Conservation (phyloP, 2,888 invertebrate species). For the Sturmia bella region DNA sequence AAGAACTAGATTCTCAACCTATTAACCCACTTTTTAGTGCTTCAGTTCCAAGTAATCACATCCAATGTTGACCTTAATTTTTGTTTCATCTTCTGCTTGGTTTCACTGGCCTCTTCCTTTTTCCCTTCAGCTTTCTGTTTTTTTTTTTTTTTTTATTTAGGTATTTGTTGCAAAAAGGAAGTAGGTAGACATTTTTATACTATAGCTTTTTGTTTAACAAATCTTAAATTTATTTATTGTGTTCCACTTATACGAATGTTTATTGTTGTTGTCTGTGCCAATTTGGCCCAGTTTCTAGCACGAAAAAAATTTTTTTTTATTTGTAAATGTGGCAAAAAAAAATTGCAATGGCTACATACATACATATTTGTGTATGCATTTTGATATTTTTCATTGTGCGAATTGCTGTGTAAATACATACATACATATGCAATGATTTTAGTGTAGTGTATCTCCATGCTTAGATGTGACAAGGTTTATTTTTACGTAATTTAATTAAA, state of each 20-base stretch:
- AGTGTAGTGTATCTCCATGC: conserved; percentile 17
- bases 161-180: conserved; percentile 27
- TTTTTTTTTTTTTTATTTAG: no score
- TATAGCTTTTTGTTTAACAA: conserved; percentile 18
- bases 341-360: no score
- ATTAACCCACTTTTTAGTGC: conserved; percentile 48
- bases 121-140: background rate
- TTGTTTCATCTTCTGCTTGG: conserved; percentile 11
- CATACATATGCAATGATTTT: conserved; percentile 46
- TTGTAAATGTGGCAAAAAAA: conserved; percentile 24
- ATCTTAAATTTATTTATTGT: background rate
- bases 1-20: conserved; percentile 67
- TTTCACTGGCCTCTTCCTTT: conserved; percentile 20
- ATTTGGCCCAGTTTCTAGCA: conserved; percentile 40
- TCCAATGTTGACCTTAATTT: conserved; percentile 47
- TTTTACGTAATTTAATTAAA: conserved; percentile 31
- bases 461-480: conserved; percentile 40
- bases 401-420: background rate
- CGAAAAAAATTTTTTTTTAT: conserved; percentile 15
- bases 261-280: conserved; percentile 38
- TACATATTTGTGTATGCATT: background rate
- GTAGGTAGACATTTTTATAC: conserved; percentile 19
- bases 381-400: conserved; percentile 4
- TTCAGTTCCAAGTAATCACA: conserved; percentile 23
- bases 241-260: conserved; percentile 1